Conservation (phyloP, 2,113 vertebrate species). For the Cnemophilus loriae region DNA sequence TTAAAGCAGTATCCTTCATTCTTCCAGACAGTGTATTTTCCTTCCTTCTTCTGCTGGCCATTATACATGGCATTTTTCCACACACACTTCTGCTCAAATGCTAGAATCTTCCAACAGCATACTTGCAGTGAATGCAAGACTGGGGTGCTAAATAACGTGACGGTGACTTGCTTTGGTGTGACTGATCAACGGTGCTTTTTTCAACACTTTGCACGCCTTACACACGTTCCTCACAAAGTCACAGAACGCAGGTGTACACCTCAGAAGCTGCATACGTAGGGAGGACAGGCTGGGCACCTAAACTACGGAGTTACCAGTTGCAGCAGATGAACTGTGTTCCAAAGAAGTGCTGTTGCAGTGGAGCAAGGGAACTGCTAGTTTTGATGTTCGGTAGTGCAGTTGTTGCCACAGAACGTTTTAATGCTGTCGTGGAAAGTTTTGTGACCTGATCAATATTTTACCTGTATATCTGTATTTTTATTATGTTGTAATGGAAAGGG, state of each 20-base stretch:
- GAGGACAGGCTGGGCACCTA: neutral
- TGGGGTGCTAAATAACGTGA: neutral
- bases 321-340: neutral
- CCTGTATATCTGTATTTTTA: slow-evolving; percentile 29
- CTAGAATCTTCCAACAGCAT: neutral
- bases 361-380: neutral
- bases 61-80: neutral
- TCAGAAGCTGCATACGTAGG: accelerated
- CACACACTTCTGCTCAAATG: neutral
- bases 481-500: neutral
- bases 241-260: neutral
- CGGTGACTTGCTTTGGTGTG: neutral
- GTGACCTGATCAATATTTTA: slow-evolving; percentile 43
- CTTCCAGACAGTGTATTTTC: neutral
- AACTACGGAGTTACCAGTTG: neutral
- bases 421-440: slow-evolving; percentile 21
- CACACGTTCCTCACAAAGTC: neutral
- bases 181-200: neutral
- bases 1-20: neutral
- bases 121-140: neutral
- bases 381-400: neutral
- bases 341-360: neutral
- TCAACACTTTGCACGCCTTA: neutral
- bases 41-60: neutral
- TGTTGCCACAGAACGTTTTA: slow-evolving; percentile 1